Percentiles rank a stretch among this genome's conserved stretches.
Conservation (phyloP, 1,140 invertebrate species). For the Elymnias hypermnestra region DNA sequence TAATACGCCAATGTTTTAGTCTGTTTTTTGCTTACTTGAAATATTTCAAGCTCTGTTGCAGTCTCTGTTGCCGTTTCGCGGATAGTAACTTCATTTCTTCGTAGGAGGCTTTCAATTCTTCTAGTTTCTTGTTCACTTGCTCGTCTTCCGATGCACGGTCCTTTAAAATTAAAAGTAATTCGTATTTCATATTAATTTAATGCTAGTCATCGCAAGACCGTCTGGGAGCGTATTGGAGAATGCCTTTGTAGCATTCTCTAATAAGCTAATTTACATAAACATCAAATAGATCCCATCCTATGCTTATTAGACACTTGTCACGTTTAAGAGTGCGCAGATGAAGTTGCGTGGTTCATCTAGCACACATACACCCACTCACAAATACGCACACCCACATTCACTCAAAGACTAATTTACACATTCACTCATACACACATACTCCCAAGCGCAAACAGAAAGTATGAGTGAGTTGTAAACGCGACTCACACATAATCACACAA, state of each 20-base stretch:
- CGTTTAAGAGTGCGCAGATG: background rate
- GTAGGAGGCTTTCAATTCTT: slow-evolving; percentile 81
- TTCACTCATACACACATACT: background rate
- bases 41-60: slow-evolving; percentile 84
- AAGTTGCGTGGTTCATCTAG: too few relatives aligned
- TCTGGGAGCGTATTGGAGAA: too few relatives aligned
- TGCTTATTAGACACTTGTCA: too few relatives aligned
- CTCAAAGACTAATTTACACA: background rate
- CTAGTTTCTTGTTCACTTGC: slow-evolving; percentile 40
- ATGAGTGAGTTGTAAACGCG: too few relatives aligned
- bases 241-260: too few relatives aligned
- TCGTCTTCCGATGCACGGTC: slow-evolving; percentile 45
- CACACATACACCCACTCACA: too few relatives aligned
- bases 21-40: slow-evolving; percentile 76
- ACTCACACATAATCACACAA: too few relatives aligned
- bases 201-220: too few relatives aligned
- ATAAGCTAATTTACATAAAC: too few relatives aligned
- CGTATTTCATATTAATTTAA: too few relatives aligned
- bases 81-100: slow-evolving; percentile 84
- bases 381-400: background rate
- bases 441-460: background rate
- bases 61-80: slow-evolving; percentile 82
- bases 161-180: slow-evolving; percentile 79
- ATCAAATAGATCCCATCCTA: too few relatives aligned
- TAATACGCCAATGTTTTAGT: too few relatives aligned